Conservation (phyloP, 2,888 invertebrate genomes). For the Drosophila quasianomalipes region DNA sequence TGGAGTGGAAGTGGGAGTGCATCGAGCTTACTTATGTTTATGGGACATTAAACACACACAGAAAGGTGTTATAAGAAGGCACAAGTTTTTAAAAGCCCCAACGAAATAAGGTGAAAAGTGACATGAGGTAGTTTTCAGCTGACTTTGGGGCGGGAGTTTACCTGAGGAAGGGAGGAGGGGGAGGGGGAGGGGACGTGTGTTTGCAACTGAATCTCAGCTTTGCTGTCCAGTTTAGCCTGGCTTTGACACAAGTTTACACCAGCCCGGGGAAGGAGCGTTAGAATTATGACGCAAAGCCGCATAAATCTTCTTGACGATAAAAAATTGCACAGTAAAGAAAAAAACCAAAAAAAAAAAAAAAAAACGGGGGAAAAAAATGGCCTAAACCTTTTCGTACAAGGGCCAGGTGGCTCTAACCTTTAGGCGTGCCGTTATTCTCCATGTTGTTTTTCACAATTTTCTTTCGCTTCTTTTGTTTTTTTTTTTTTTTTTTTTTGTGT, state of each 20-base stretch:
- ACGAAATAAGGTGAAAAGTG: constrained; percentile 19
- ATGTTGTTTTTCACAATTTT: constrained; percentile 34
- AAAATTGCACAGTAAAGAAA: constrained; percentile 53
- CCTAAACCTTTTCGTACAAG: constrained; percentile 17
- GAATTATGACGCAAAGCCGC: constrained; percentile 73
- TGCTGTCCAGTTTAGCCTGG: constrained; percentile 15
- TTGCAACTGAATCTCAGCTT: constrained; percentile 2
- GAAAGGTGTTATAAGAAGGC: constrained; percentile 22
- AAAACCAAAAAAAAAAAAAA: background rate
- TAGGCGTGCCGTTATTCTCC: constrained; percentile 28
- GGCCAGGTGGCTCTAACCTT: constrained; percentile 28
- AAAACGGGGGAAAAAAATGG: background rate
- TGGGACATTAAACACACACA: constrained; percentile 42
- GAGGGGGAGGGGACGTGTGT: background rate
- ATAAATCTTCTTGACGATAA: constrained; percentile 76
- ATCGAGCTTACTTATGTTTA: constrained; percentile 38
- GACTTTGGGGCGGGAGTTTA: background rate
- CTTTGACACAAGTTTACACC: constrained; percentile 50
- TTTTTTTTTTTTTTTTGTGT: background rate
- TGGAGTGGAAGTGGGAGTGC: background rate
- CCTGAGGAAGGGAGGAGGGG: background rate
- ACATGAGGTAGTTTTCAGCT: background rate
- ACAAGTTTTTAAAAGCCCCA: constrained; percentile 36
- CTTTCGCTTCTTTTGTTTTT: constrained; percentile 1
- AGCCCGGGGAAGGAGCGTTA: constrained; percentile 40